Evolutionary conservation across 2,797 vertebrate species (phyloP).

Genomic region (Pseudotriccus pelzelni): DNA sequence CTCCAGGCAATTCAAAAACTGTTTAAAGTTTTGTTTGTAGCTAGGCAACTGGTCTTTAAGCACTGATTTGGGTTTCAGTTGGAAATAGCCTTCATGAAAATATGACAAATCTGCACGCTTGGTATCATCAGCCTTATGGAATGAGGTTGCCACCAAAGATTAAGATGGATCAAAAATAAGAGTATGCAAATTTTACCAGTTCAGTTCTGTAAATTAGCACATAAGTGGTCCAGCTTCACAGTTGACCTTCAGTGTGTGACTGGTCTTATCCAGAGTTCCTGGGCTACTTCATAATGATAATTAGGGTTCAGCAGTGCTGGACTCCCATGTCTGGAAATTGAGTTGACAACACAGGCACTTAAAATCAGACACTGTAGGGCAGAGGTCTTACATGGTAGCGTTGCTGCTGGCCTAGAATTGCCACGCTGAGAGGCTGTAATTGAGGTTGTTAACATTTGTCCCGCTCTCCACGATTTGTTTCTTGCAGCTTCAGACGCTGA

Average conservation of each 20-base stretch:
- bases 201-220: background rate
- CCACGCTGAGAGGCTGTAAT: background rate
- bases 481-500: conserved; percentile 90
- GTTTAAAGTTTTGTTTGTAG: background rate
- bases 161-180: background rate
- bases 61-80: background rate
- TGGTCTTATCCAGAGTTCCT: background rate
- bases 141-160: background rate
- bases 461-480: background rate
- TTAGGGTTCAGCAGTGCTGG: background rate
- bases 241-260: background rate
- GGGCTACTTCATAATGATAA: background rate
- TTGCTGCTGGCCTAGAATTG: background rate
- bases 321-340: background rate
- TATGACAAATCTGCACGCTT: background rate
- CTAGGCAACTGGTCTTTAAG: background rate
- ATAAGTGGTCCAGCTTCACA: background rate
- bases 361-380: background rate
- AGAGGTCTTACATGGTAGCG: background rate
- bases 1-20: background rate
- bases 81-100: background rate
- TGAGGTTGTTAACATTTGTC: background rate
- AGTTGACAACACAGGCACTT: background rate
- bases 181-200: background rate
- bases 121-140: background rate